Evolutionary conservation across 2,113 vertebrate genomes (phyloP).

Genomic region (Cairina moschata): DNA sequence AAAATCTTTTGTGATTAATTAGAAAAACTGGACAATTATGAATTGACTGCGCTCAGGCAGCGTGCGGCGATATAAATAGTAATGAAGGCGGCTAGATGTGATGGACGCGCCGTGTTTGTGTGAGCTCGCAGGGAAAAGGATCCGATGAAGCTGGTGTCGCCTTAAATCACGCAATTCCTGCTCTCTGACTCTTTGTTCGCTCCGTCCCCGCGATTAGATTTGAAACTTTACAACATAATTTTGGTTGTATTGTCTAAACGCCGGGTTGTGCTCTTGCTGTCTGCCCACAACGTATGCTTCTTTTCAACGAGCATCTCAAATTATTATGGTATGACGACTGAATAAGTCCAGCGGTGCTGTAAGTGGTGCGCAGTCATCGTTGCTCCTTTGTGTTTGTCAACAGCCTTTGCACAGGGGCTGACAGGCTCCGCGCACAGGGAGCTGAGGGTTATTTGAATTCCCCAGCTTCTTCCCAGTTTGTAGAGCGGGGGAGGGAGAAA

Average conservation of each 20-base stretch:
- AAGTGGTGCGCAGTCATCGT: conserved; percentile 65
- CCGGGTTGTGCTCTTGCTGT: conserved; percentile 67
- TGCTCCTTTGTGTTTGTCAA: conserved; percentile 72
- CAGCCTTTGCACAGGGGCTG: conserved; percentile 34
- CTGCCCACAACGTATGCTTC: conserved; percentile 60
- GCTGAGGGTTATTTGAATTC: conserved; percentile 11
- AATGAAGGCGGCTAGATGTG: conserved; percentile 80
- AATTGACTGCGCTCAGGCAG: conserved; percentile 85
- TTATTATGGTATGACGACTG: conserved; percentile 51
- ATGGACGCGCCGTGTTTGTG: conserved; percentile 72
- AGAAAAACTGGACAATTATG: conserved; percentile 92
- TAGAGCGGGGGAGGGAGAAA: fast-evolving
- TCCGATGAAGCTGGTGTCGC: conserved; percentile 72
- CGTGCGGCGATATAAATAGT: conserved; percentile 84
- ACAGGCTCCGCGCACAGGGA: conserved; percentile 20
- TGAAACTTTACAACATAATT: conserved; percentile 65
- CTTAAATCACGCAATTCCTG: conserved; percentile 74
- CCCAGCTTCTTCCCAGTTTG: conserved; percentile 23
- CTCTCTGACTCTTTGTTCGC: conserved; percentile 65
- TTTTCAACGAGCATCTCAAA: conserved; percentile 43
- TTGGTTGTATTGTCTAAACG: conserved; percentile 60
- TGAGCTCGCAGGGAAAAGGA: conserved; percentile 71
- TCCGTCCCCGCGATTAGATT: conserved; percentile 56
- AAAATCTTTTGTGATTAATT: conserved; percentile 96
- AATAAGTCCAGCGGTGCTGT: conserved; percentile 39